phyloP scores from a whole-genome alignment of 2,888 invertebrate species.

The Aquatica leii region DNA sequence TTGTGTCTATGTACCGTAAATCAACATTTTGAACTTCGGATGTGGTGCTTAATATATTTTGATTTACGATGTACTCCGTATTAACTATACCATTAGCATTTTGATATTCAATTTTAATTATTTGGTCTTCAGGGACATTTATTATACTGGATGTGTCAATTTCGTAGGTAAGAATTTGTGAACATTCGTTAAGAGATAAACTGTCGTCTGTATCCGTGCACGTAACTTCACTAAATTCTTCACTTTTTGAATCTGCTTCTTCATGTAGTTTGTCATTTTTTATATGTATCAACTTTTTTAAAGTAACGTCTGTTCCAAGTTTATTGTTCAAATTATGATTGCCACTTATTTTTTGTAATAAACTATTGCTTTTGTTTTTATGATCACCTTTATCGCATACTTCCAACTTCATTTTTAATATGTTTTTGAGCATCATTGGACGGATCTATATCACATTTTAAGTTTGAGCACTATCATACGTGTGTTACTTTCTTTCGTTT shows the following conservation, averaged over 20 bases:
- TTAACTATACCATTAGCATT: constrained; percentile 54
- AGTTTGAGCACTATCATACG: too few relatives aligned
- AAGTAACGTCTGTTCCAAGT: too few relatives aligned
- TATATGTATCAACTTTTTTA: too few relatives aligned
- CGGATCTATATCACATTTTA: constrained; percentile 27
- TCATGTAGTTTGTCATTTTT: too few relatives aligned
- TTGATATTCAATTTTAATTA: constrained; percentile 57
- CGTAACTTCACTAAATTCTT: too few relatives aligned
- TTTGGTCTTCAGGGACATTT: constrained; percentile 52
- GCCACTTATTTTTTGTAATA: too few relatives aligned
- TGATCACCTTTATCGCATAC: not conserved
- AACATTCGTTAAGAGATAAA: not conserved
- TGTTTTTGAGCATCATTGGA: constrained; percentile 12
- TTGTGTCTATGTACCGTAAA: constrained; percentile 18
- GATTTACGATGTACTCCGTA: constrained; percentile 56
- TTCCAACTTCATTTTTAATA: not conserved
- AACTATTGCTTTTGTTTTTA: too few relatives aligned
- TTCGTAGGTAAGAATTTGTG: constrained; percentile 28
- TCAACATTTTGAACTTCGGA: constrained; percentile 17
- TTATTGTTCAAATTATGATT: too few relatives aligned
- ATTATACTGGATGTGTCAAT: constrained; percentile 47
- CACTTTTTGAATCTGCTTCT: too few relatives aligned
- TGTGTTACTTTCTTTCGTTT: too few relatives aligned
- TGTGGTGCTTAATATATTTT: constrained; percentile 41
- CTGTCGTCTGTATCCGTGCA: too few relatives aligned